Percentiles rank a stretch among this genome's conserved stretches.
Conservation (phyloP, 2,113 vertebrate genomes). For the Nibea albiflora region DNA sequence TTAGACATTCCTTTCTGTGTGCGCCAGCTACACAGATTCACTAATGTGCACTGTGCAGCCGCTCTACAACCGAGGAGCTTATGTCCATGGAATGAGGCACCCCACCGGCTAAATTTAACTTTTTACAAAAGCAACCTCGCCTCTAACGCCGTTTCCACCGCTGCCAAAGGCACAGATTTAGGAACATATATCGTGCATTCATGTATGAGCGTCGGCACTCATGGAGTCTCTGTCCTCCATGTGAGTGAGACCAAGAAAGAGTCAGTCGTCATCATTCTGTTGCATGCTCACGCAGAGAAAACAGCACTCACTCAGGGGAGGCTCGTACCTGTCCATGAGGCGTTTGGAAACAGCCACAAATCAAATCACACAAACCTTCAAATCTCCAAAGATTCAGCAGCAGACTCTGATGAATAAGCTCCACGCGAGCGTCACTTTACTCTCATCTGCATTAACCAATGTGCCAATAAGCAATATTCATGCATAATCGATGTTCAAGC, state of each 20-base stretch:
- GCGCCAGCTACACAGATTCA: conserved; percentile 76
- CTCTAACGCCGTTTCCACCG: conserved; percentile 23
- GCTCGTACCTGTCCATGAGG: conserved; percentile 19
- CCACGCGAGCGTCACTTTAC: background rate
- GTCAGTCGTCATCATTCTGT: background rate
- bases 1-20: conserved; percentile 79
- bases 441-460: conserved; percentile 19
- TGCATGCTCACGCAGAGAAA: background rate
- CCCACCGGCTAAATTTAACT: conserved; percentile 67
- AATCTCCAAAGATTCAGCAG: background rate
- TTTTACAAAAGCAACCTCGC: conserved; percentile 57
- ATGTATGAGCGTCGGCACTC: conserved; percentile 43
- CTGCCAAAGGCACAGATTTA: conserved; percentile 63
- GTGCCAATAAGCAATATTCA: conserved; percentile 16
- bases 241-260: conserved; percentile 23
- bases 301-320: background rate
- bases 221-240: conserved; percentile 24
- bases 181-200: conserved; percentile 41
- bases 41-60: conserved; percentile 67
- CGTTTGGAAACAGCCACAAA: background rate
- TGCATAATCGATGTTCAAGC: background rate
- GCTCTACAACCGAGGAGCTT: conserved; percentile 56
- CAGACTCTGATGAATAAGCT: background rate
- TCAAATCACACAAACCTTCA: background rate
- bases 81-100: conserved; percentile 57